Evolutionary conservation across 2,113 vertebrate species (phyloP).

Genomic region (Psilopsiagon aurifrons): DNA sequence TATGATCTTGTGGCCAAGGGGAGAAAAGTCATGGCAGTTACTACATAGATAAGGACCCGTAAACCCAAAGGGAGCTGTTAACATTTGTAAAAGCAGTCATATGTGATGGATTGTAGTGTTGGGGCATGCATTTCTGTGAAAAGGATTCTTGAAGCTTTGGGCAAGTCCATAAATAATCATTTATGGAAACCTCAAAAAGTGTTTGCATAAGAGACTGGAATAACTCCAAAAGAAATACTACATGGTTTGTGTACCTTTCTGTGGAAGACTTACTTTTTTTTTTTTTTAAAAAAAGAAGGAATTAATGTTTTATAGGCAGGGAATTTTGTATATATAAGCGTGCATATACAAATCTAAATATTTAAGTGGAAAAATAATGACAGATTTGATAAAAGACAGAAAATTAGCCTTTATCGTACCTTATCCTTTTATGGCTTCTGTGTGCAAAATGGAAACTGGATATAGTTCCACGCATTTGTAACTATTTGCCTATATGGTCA

Average conservation of each 20-base stretch:
- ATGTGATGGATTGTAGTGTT: background rate
- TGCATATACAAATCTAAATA: background rate
- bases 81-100: background rate
- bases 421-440: background rate
- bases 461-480: background rate
- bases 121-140: background rate
- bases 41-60: background rate
- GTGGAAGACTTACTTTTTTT: background rate
- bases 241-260: background rate
- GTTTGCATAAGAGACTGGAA: background rate
- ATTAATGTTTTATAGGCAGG: background rate
- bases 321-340: background rate
- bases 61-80: background rate
- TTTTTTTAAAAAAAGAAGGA: background rate
- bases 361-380: background rate
- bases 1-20: background rate
- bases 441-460: background rate
- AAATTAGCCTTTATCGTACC: background rate
- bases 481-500: background rate
- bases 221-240: background rate
- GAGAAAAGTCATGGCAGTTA: background rate
- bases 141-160: background rate
- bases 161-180: constrained; percentile 16
- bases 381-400: background rate
- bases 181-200: constrained; percentile 20